These are phyloP conservation scores for Sarcophilus harrisii DNA, from an alignment of 2,797 vertebrate genomes.

Conservation along the genomic window DNA sequence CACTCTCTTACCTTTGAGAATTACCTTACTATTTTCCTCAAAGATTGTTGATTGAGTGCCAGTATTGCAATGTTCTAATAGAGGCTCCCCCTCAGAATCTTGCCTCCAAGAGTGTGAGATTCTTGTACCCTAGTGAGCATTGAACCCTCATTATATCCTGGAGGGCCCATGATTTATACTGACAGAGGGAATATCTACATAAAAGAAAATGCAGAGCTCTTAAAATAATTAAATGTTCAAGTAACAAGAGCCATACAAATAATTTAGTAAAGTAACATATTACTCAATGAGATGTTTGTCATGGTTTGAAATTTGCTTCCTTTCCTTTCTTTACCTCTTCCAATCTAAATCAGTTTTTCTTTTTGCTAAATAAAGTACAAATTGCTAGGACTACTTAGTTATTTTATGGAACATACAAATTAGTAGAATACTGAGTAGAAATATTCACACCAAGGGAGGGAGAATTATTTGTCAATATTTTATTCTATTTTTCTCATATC, in stretches of 20 bases:
- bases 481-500: conserved; percentile 14
- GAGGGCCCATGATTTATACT: background rate
- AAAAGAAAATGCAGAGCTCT: background rate
- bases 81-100: background rate
- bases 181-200: background rate
- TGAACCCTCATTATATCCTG: background rate
- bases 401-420: conserved; percentile 21
- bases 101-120: background rate
- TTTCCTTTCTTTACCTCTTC: background rate
- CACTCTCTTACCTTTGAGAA: background rate
- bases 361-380: conserved; percentile 34
- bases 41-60: background rate
- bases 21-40: background rate
- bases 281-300: background rate
- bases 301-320: background rate
- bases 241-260: background rate
- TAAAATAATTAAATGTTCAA: background rate
- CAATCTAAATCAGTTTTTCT: background rate
- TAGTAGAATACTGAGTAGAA: conserved; percentile 16
- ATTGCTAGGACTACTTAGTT: conserved; percentile 18
- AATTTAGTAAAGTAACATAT: background rate
- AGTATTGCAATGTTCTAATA: background rate
- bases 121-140: background rate
- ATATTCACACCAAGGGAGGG: conserved; percentile 11
- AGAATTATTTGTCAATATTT: conserved; percentile 11